Evolutionary conservation across 1,140 invertebrate species (phyloP).

Genomic region (Drosophila serrata): DNA sequence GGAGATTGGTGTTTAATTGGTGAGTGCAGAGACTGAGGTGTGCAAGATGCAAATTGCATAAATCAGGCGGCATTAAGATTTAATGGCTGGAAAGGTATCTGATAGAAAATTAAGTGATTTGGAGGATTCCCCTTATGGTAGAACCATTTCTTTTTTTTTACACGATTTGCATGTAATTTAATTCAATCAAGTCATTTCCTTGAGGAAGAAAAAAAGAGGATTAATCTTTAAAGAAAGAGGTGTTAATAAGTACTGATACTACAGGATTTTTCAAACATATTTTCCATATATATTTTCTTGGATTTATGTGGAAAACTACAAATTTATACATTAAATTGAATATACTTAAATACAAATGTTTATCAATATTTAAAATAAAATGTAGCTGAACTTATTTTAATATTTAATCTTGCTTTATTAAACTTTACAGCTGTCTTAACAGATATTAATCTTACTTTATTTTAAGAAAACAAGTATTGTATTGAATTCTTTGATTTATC

Average conservation of each 20-base stretch:
- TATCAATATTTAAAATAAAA: neutral
- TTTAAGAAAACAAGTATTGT: neutral
- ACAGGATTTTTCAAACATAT: too few relatives aligned
- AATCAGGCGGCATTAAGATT: conserved; percentile 45
- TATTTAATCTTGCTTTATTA: too few relatives aligned
- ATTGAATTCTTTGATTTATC: too few relatives aligned
- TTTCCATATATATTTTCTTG: too few relatives aligned
- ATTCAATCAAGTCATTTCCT: conserved; percentile 29
- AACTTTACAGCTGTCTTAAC: neutral
- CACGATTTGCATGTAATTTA: conserved; percentile 16
- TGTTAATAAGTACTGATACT: neutral
- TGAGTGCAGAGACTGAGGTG: conserved; percentile 10
- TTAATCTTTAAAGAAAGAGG: neutral
- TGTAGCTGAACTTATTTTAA: neutral
- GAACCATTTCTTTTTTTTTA: conserved; percentile 7
- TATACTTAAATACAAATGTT: neutral
- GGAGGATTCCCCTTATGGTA: conserved; percentile 5
- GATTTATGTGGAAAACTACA: neutral
- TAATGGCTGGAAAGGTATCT: conserved; percentile 12
- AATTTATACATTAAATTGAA: too few relatives aligned
- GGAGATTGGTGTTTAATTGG: conserved; percentile 44
- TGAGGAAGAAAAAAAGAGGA: neutral
- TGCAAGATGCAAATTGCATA: conserved; percentile 59
- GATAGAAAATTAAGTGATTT: conserved; percentile 22
- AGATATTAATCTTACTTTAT: neutral